Conservation (phyloP, 2,888 invertebrate genomes). For the Tetanocera ferruginea region DNA sequence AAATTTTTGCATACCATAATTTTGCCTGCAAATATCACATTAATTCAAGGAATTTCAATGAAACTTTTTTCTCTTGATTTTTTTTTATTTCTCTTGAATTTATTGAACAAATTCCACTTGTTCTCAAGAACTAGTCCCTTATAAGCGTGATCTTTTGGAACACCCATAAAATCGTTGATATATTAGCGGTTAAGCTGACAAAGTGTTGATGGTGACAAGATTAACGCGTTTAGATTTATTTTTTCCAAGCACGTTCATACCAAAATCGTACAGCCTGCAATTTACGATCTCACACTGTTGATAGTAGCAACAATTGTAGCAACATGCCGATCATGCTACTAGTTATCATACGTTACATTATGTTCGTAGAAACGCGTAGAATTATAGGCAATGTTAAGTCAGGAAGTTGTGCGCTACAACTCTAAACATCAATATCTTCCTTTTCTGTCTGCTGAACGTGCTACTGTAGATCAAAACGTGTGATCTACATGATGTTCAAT, state of each 20-base stretch:
- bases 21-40: not conserved
- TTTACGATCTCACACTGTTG: constrained; percentile 5
- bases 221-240: not conserved
- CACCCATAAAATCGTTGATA: constrained; percentile 65
- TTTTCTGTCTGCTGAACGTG: not conserved
- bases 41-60: not conserved
- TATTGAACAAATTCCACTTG: not conserved
- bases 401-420: not conserved
- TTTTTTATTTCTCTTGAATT: too few relatives aligned
- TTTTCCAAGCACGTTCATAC: constrained; percentile 5
- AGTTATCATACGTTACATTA: not conserved
- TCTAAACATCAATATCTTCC: too few relatives aligned
- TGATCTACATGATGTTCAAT: not conserved
- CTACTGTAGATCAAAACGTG: not conserved
- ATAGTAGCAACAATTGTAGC: not conserved
- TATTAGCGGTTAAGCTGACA: constrained; percentile 52
- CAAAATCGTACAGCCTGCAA: not conserved
- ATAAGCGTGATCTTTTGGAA: constrained; percentile 46
- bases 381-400: not conserved
- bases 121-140: not conserved
- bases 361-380: not conserved
- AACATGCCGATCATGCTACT: not conserved
- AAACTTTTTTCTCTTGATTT: not conserved
- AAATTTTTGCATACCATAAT: not conserved
- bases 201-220: not conserved